Evolutionary conservation across 1,140 invertebrate species (phyloP).

Genomic region (Drosophila pectinifera): DNA sequence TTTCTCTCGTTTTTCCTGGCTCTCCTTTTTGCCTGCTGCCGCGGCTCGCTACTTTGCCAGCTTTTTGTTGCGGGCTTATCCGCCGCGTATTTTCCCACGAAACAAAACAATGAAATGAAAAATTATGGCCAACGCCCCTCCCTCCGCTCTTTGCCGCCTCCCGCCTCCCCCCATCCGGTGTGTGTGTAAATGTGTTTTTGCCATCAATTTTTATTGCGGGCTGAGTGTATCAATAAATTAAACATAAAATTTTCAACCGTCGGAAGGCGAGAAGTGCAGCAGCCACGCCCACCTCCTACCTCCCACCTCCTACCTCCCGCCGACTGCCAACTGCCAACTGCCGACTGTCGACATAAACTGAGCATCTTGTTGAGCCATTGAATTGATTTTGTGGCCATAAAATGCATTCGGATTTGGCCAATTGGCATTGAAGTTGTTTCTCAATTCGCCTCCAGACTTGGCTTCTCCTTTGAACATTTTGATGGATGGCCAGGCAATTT

Average conservation of each 20-base stretch:
- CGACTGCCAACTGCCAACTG: not conserved
- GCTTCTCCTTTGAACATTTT: constrained; percentile 27
- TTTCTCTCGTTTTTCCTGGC: constrained; percentile 45
- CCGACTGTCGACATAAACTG: constrained; percentile 26
- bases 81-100: constrained; percentile 67
- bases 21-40: constrained; percentile 32
- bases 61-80: constrained; percentile 65
- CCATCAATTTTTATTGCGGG: constrained; percentile 81
- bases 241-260: constrained; percentile 66
- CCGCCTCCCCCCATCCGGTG: constrained; percentile 10
- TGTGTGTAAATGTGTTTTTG: constrained; percentile 76
- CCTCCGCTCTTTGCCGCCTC: too few species aligned
- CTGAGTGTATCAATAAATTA: constrained; percentile 82
- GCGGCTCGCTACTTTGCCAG: constrained; percentile 56
- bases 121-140: constrained; percentile 62
- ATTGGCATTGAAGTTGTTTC: constrained; percentile 48
- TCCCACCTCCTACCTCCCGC: not conserved
- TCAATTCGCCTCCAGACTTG: constrained; percentile 36
- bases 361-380: constrained; percentile 60
- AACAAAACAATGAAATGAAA: constrained; percentile 81
- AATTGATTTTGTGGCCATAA: constrained; percentile 62
- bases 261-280: constrained; percentile 35
- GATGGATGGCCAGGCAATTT: constrained; percentile 45
- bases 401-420: constrained; percentile 64
- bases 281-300: constrained; percentile 6